Evolutionary conservation across 2,797 vertebrate genomes (phyloP).

Genomic region (Gobionotothen gibberifrons): DNA sequence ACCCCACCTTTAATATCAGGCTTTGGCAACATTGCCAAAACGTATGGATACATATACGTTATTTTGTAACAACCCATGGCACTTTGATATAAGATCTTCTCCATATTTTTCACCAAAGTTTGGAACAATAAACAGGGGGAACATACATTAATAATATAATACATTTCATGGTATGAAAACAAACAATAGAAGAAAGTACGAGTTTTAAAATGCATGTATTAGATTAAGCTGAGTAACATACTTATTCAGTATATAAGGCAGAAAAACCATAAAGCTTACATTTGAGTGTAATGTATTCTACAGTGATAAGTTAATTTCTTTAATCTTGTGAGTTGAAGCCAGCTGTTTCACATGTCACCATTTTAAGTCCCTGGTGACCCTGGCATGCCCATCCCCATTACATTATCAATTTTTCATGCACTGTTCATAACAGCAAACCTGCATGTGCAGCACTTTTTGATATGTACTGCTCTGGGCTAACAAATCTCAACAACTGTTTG

Average conservation of each 20-base stretch:
- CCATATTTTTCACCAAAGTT: neutral
- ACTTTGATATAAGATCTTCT: neutral
- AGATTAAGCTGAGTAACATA: neutral
- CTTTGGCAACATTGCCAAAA: neutral
- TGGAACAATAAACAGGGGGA: neutral
- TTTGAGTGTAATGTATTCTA: slow-evolving; percentile 26
- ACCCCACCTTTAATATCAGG: too few species aligned
- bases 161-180: neutral
- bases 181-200: neutral
- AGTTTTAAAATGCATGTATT: neutral
- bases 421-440: slow-evolving; percentile 25
- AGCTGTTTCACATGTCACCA: slow-evolving; percentile 10
- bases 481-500: slow-evolving; percentile 18
- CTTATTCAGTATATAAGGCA: neutral
- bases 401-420: slow-evolving; percentile 17
- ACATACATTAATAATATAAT: neutral
- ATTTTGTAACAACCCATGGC: neutral
- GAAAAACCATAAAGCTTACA: neutral
- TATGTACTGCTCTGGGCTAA: slow-evolving; percentile 12
- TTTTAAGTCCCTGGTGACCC: slow-evolving; percentile 21
- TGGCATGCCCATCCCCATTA: slow-evolving; percentile 18
- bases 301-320: slow-evolving; percentile 15
- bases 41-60: neutral
- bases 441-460: slow-evolving; percentile 28
- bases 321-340: slow-evolving; percentile 27